Base-by-base conservation (phyloP, 2,888 invertebrate species). In the Abrostola tripartita region DNA sequence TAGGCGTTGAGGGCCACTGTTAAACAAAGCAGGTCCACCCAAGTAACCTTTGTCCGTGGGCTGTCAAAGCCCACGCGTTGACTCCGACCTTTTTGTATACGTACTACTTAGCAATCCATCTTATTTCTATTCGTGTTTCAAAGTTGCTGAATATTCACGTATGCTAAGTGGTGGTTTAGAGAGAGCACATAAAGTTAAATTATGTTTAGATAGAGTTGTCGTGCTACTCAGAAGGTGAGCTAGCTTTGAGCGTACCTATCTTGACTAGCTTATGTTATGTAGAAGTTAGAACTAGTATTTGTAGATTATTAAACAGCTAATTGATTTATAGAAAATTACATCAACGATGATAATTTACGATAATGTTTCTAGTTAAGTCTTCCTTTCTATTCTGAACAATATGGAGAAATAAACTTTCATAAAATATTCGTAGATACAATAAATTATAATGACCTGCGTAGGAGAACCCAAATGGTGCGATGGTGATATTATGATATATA, bases 81-180 rank as follows among this genome's bases (percentile, higher is more conserved):
- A 83, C 81, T 84, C 71, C 85, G 84, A 90, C 87, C 90, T 90
- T 90, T 89, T 88, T 87, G 87, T 89, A 84, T 81, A 82, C 72
- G 74, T 78, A 78, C 81, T 80, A 82, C 84, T 84, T 80, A 86
- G 85, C 83, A 88, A 88, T 86, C 80, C 77, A 79, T 84, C 85
- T 86, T 81, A 84, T 82, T 85, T 82, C 78, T 82, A 86, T 84
- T 85, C 70, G 61, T 81, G 82, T 85, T 84, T 81, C 83, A 82
- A 65, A 78, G 82, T 85, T 83, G 79, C 86, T 90, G 89, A 90
- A 90, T 90, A 90, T 90, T 91, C 88, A 90, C 85, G 70, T 88
- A 88, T 90, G 90, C 85, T 84, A 89, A 90, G 79, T 79, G 73
- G 68, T 68, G 76, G 70, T 81, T 83, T 83, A 83, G 81, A 84